Conservation (phyloP, 2,113 vertebrate species). For the Lontra canadensis region DNA sequence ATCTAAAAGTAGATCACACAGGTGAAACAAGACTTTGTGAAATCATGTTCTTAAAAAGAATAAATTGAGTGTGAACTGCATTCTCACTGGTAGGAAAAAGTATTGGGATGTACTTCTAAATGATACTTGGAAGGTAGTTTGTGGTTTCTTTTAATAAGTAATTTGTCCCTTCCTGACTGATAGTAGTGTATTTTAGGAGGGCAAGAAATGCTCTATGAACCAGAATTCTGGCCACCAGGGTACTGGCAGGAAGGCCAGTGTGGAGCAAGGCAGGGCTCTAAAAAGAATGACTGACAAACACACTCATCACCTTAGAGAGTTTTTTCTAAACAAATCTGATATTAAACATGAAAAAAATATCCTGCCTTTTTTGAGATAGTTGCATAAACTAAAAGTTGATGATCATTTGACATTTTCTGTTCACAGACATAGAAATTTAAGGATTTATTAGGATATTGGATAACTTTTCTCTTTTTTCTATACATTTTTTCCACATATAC, state of each 20-base stretch:
- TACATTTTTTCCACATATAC: not conserved
- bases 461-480: slow-evolving; percentile 20
- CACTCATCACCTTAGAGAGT: not conserved
- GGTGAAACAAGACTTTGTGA: not conserved
- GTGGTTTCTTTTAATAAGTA: not conserved
- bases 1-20: not conserved
- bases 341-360: not conserved
- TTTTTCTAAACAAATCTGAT: not conserved
- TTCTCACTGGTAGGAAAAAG: not conserved
- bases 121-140: not conserved
- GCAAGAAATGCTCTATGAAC: not conserved
- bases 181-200: not conserved
- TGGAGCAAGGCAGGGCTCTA: not conserved
- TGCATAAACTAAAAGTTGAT: not conserved
- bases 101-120: not conserved
- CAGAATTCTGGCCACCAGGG: not conserved
- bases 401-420: not conserved
- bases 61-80: not conserved
- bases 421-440: not conserved
- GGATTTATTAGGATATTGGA: not conserved
- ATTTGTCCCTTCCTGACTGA: not conserved
- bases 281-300: not conserved
- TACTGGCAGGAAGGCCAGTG: not conserved
- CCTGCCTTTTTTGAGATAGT: not conserved
- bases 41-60: not conserved